Evolutionary conservation across 2,888 invertebrate genomes (phyloP), one percentile per base, ranked within the genome.

Genomic region (Carcina quercana): DNA sequence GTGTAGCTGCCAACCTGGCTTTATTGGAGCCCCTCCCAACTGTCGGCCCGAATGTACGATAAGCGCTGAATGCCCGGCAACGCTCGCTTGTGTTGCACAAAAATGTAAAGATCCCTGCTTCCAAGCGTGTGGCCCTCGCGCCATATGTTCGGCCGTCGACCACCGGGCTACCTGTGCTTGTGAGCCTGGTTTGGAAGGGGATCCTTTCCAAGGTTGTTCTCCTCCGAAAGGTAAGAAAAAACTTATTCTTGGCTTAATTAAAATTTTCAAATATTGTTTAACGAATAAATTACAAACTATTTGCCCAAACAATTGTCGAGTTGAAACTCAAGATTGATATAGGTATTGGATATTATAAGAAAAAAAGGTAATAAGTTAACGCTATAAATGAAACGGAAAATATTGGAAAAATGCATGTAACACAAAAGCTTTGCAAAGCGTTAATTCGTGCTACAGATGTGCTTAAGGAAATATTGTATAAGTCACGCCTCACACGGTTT

Each of bases 41-140:
- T 91, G 91, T 52, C 84, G 89, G 13, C 90, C 90, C 0, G 89
- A 90, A 56, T 91, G 91, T 55, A 85, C 86, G 2, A 87, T 90
- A 28, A 89, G 88, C 55, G 84, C 89, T 0, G 92, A 92, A 49
- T 93, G 93, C 53, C 72, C 88, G 5, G 86, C 88, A 1, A 83
- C 87, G 29, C 72, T 86, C 37, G 89, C 91, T 5, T 91, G 91
- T 52, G 83, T 90, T 3, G 75, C 74, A 19, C 86, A 87, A 53
- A 86, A 80, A 48, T 91, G 90, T 59, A 79, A 80, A 41, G 86
- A 90, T 50, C 90, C 91, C 0, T 92, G 91, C 49, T 82, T 86
- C 24, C 89, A 89, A 41, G 88, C 89, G 2, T 91, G 90, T 55
- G 89, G 90, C 27, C 52, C 76, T 34, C 66, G 71, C 35, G 86